A percentile compares a stretch with the other conserved stretches of the same genome.
phyloP scores from a whole-genome alignment of 2,113 vertebrate genomes.

The mouse (Mus musculus) region DNA sequence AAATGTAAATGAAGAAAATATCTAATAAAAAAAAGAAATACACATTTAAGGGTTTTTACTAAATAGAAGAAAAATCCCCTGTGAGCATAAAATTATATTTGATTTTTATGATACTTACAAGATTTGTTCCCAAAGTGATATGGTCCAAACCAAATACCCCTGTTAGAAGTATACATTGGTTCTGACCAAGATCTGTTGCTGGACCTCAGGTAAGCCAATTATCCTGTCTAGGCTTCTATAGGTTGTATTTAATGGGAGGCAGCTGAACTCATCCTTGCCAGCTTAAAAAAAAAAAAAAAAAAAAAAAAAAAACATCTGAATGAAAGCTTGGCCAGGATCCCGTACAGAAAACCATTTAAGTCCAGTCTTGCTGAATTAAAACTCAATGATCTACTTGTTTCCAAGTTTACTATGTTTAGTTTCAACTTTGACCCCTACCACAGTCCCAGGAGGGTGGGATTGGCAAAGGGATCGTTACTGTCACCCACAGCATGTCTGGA shows the following conservation, averaged over 20 bases:
- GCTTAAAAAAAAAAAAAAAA: no score
- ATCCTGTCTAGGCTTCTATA: not conserved
- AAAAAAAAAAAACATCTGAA: not conserved
- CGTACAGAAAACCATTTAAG: constrained; percentile 36
- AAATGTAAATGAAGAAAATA: no score
- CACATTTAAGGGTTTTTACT: constrained; percentile 19
- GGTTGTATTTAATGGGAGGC: constrained; percentile 1
- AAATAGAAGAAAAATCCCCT: not conserved
- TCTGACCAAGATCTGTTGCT: not conserved
- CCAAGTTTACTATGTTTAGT: not conserved
- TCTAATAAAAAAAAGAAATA: not conserved
- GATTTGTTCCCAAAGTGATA: not conserved
- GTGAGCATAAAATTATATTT: constrained; percentile 19
- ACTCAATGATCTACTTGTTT: not conserved
- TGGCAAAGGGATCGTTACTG: not conserved
- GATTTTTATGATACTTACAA: not conserved
- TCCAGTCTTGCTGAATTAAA: not conserved
- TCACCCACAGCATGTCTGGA: no score
- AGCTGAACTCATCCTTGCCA: not conserved
- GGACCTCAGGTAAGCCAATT: not conserved
- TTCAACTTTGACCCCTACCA: not conserved
- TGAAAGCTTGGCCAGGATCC: not conserved
- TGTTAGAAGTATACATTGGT: not conserved
- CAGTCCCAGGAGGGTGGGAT: not conserved
- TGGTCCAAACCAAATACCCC: not conserved